A percentile compares a stretch with the other conserved stretches of the same genome.
Conservation (phyloP, 2,113 vertebrate genomes). For the Laticauda laticaudata region DNA sequence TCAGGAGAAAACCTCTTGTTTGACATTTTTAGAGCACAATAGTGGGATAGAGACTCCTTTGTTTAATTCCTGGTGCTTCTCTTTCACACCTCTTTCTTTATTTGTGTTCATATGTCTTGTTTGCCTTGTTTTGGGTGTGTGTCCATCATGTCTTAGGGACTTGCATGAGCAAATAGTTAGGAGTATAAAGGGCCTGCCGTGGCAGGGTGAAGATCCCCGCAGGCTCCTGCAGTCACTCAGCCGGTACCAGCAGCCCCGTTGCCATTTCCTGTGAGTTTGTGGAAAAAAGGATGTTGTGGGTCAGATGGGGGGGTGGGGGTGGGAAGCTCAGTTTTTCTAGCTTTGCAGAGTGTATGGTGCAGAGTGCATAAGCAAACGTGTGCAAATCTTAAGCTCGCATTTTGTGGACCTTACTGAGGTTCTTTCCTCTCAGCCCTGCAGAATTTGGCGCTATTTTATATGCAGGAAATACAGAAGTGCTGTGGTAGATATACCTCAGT, state of each 20-base stretch:
- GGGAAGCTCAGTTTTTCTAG: too few relatives aligned
- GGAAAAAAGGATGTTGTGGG: conserved; percentile 20
- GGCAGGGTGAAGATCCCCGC: conserved; percentile 92
- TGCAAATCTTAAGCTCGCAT: background rate
- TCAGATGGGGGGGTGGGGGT: background rate
- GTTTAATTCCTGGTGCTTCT: conserved; percentile 47
- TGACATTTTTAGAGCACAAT: conserved; percentile 26
- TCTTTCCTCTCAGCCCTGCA: background rate
- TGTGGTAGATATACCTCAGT: background rate
- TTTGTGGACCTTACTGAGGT: background rate
- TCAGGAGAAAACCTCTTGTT: conserved; percentile 45
- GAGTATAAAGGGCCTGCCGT: conserved; percentile 93
- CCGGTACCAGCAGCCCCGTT: conserved; percentile 83
- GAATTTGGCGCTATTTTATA: background rate
- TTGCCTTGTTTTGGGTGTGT: conserved; percentile 33
- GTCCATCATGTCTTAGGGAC: conserved; percentile 78
- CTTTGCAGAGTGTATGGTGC: background rate
- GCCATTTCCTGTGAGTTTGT: conserved; percentile 89
- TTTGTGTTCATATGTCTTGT: conserved; percentile 13
- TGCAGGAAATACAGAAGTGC: background rate
- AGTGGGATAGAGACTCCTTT: conserved; percentile 39
- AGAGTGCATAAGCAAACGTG: background rate
- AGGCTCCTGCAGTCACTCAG: conserved; percentile 90
- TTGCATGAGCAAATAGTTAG: conserved; percentile 96
- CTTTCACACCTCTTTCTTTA: conserved; percentile 28